Evolutionary conservation across 2,888 invertebrate genomes (phyloP), one percentile per base, ranked within the genome.

Genomic region (Sussaba pulchella): DNA sequence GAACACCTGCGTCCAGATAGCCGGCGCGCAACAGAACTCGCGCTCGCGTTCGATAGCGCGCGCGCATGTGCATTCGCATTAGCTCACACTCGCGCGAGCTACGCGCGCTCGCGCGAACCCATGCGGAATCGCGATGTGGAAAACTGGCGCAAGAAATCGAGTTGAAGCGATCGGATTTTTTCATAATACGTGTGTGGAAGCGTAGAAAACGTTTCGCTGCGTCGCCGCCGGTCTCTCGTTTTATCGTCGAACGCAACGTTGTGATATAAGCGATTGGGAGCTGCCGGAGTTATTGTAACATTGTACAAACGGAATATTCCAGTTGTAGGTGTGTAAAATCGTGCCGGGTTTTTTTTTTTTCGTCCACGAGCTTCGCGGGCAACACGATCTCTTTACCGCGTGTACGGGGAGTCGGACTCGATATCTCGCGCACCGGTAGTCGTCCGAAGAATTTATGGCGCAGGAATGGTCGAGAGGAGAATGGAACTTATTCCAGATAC

Each of bases 1-100:
- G 83, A 83, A 87, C 87, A 87, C 87, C 87, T 87, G 87, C 85
- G 83, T 83, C 64, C 70, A 67, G 24, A 36, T 39, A 36, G 57
- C 71, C 14, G 31, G 3, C 31, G 31, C 31, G 31, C 31, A 2
- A 39, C 43, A n/a, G n/a, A n/a, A 12, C 3, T 41, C 41, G 45
- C 69, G 50, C 64, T 43, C 66, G 66, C 59, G 64, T 4, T 24
- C 52, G 50, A 10, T 50, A 50, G 36, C 69, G 54, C 45, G 59
- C 31, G 64, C 50, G 72, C 43, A 41, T 47, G 36, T 43, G 24
- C 47, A 19, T 52, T 63, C 14, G 70, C 71, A 47, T 59, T 71
- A 31, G 57, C 36, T 54, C 63, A 31, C 31, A 31, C 31, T 31
- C 31, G 31, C 31, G 31, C n/a, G n/a, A n/a, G n/a, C n/a, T n/a